These are phyloP conservation scores for Aricia artaxerxes DNA, from an alignment of 2,888 invertebrate species.

Conservation along the genomic window DNA sequence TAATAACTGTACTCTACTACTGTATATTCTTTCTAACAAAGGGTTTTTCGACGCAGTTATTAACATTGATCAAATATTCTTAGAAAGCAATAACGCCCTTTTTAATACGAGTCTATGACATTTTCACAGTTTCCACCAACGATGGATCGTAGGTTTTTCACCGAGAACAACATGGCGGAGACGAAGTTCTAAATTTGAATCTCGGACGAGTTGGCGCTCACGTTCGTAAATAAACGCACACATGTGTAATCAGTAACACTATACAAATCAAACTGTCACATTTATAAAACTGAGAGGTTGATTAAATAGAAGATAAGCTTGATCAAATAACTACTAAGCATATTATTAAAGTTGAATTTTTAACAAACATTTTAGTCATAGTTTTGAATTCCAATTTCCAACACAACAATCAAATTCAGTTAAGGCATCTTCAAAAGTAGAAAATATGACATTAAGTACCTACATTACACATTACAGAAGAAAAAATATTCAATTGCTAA, in stretches of 20 bases:
- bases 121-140: conserved; percentile 56
- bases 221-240: conserved; percentile 81
- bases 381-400: background rate
- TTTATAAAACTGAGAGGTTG: conserved; percentile 42
- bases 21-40: background rate
- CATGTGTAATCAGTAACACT: conserved; percentile 77
- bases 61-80: background rate
- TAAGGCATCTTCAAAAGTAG: background rate
- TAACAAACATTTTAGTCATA: background rate
- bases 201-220: conserved; percentile 81
- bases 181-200: conserved; percentile 80
- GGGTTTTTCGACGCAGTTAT: background rate
- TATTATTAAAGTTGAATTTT: background rate
- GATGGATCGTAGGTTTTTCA: conserved; percentile 76
- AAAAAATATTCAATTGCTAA: background rate
- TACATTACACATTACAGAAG: background rate
- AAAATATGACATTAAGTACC: background rate
- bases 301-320: conserved; percentile 19
- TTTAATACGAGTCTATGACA: conserved; percentile 53
- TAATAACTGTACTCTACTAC: background rate
- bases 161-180: conserved; percentile 79
- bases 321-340: background rate
- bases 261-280: conserved; percentile 67
- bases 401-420: background rate
- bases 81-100: background rate